Base-by-base conservation (phyloP, 37 sponge, comb jelly and placozoan genomes). In the Halichondria panicea region DNA sequence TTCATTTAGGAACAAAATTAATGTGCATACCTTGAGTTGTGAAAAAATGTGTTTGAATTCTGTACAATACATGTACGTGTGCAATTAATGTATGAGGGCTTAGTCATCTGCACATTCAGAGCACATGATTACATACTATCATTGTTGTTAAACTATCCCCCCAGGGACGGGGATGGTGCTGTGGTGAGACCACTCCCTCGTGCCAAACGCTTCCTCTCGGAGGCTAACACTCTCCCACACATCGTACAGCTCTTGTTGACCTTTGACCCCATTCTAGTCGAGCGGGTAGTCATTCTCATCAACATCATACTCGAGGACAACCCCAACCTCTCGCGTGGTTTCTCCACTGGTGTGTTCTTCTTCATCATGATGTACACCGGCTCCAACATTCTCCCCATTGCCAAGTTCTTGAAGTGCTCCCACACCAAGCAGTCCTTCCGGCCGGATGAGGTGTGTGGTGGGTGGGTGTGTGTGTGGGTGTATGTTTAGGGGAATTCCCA, bases 291-390 rank as follows among this genome's bases (percentile, higher is more conserved):
- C 41, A 88, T 70, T n/a, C 68, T 99, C 44, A 72, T 99, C 53
- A 88, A 90, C 55, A 63, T 79, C 40, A 95, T 99, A 36, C 81
- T 99, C 88, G 77, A 89, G 82, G 99, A 99, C 80, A 99, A 99
- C 57, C 99, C 99, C 11, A 74, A 82, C 46, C 88, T 99, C n/a
- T 97, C 99, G 0, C 66, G 97, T 13, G 28, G 91, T 18, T 99
- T 94, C 77, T 71, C 82, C 48, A 90, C 94, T 30, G 99, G 99
- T 18, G 96, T 91, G 35, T 99, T 96, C 94, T 99, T 93, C 86
- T 99, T 99, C 88, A 96, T 99, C 43, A 76, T 99, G 85, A 99
- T 99, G 99, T 99, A 99, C 86, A 99, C 99, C 59, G 99, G 99
- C 39, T 84, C 89, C 76, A 96, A 96, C 71, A 78, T 96, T 58